Evolutionary conservation across 2,113 vertebrate genomes (phyloP).

Genomic region (Tonatia bakeri): DNA sequence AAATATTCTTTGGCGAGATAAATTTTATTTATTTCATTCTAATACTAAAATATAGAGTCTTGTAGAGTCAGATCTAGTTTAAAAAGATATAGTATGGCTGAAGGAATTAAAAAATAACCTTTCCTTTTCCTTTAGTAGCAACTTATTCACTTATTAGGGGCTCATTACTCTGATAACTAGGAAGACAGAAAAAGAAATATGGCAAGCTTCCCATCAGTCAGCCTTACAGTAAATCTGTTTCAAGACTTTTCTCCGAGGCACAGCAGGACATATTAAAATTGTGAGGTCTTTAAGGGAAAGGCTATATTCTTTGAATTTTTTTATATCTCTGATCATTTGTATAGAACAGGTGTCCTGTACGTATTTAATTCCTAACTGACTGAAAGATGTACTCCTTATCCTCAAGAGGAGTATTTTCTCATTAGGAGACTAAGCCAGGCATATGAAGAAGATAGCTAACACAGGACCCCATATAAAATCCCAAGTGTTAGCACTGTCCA

Average conservation of each 20-base stretch:
- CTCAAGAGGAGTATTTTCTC: not conserved
- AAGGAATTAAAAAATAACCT: not conserved
- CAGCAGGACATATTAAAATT: not conserved
- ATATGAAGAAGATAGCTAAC: not conserved
- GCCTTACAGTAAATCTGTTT: not conserved
- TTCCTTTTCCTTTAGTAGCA: not conserved
- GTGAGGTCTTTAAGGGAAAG: not conserved
- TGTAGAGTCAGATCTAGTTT: not conserved
- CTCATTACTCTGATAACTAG: not conserved
- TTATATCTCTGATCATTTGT: not conserved
- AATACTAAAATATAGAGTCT: not conserved
- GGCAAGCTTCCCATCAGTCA: not conserved
- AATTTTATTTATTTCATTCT: constrained; percentile 29
- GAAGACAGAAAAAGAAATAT: not conserved
- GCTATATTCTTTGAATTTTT: not conserved
- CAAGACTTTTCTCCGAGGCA: not conserved
- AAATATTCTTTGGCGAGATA: not conserved
- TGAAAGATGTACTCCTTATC: not conserved
- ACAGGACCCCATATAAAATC: not conserved
- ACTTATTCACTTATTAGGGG: not conserved
- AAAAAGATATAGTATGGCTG: not conserved
- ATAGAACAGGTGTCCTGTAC: not conserved
- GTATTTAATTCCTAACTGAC: not conserved
- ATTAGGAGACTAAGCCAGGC: not conserved
- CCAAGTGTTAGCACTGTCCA: not conserved